A percentile compares a stretch with the other conserved stretches of the same genome.
These are phyloP conservation scores for Exocentrus adspersus DNA, from an alignment of 2,888 invertebrate species.

Conservation along the genomic window DNA sequence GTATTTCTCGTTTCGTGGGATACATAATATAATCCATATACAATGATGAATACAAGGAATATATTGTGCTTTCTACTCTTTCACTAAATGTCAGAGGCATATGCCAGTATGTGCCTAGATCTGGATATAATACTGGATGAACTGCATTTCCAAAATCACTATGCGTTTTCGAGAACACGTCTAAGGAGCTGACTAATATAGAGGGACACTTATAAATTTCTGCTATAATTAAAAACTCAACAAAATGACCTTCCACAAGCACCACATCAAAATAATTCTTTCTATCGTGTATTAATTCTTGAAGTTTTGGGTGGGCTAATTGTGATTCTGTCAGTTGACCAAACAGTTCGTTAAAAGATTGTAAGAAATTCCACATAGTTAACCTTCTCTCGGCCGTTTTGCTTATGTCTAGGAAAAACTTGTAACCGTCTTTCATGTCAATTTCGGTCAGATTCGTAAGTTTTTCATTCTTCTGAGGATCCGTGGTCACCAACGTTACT, in stretches of 20 bases:
- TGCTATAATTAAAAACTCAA: not conserved
- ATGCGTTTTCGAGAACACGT: not conserved
- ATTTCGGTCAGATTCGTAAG: slow-evolving; percentile 42
- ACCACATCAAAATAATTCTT: slow-evolving; percentile 31
- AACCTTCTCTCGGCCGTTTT: not conserved
- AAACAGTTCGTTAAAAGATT: slow-evolving; percentile 13
- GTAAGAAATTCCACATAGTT: slow-evolving; percentile 33
- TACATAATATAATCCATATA: not conserved
- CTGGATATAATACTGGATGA: not conserved
- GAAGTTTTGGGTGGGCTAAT: not conserved
- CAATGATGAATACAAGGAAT: not conserved
- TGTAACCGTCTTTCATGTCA: not conserved
- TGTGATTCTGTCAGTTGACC: not conserved
- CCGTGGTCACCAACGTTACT: slow-evolving; percentile 45
- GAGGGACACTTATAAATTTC: slow-evolving; percentile 25
- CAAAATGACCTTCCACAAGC: slow-evolving; percentile 31
- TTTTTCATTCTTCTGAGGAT: slow-evolving; percentile 43
- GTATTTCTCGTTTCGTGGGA: not conserved
- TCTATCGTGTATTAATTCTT: not conserved
- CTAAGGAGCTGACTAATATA: slow-evolving; percentile 15
- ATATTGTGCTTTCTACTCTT: not conserved
- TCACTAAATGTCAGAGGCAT: not conserved
- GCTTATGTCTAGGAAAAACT: not conserved
- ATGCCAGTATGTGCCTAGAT: not conserved
- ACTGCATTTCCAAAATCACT: not conserved